Evolutionary conservation across 2,888 invertebrate genomes (phyloP).

Genomic region (Drosophila neutralis): DNA sequence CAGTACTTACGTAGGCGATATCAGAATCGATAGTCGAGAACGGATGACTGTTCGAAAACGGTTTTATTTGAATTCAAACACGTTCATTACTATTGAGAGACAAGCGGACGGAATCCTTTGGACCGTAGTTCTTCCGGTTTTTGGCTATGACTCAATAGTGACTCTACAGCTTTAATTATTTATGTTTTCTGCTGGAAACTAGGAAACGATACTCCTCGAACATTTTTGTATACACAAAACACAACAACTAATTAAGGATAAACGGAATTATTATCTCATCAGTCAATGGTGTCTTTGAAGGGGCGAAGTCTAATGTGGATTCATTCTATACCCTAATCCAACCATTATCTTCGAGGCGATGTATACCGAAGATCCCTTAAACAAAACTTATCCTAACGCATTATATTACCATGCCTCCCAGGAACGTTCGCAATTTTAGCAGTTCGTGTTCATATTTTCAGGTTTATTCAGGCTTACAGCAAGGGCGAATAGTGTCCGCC

Average conservation of each 20-base stretch:
- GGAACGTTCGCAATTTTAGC: background rate
- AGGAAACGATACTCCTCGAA: background rate
- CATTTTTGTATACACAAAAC: too few relatives aligned
- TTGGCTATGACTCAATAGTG: background rate
- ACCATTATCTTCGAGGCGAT: background rate
- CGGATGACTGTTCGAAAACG: background rate
- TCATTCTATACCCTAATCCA: background rate
- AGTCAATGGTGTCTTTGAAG: too few relatives aligned
- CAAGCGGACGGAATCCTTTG: background rate
- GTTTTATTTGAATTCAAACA: background rate
- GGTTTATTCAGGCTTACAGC: background rate
- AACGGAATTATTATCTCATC: background rate
- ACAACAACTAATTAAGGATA: background rate
- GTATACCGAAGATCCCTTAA: background rate
- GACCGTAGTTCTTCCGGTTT: background rate
- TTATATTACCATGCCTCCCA: background rate
- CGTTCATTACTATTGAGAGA: background rate
- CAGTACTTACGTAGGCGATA: background rate
- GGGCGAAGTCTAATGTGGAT: background rate
- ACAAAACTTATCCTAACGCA: background rate
- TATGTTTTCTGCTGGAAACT: background rate
- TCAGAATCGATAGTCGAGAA: background rate
- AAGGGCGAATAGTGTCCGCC: background rate
- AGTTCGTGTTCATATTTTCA: background rate
- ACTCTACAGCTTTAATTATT: background rate